Evolutionary conservation across 2,113 vertebrate species (phyloP), one percentile per base, ranked within the genome.

Genomic region (Opisthocomus hoazin): DNA sequence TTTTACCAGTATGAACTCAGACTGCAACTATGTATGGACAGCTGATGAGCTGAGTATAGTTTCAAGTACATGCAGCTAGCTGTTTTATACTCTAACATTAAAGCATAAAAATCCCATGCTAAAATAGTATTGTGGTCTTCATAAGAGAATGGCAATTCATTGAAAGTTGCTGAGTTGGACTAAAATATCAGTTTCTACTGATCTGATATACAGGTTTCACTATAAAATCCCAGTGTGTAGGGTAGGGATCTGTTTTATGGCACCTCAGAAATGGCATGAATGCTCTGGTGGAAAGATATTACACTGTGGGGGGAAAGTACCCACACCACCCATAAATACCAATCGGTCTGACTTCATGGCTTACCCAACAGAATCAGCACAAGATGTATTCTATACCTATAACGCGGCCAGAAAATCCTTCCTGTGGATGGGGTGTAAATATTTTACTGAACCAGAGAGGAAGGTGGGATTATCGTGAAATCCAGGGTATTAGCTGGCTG

Each of bases 21-120:
- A 6, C 63, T 41, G 22, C 36, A 36, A 3, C 71, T 54, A 2
- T 5, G 5, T 30, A 24, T 15, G 30, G 65, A 8, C 22, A 45
- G 61, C 69, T 64, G 41, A 12, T 5, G 36, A 39, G 76, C 43
- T 60, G 51, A 51, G 5, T 1, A 17, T 1, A 8, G 34, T 50
- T 79, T 24, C n/a, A 2, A 6, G 64, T 15, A 17, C 27, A 2
- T 20, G 69, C 43, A 43, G 23, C 21, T 41, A 26, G 53, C 63
- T 60, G 12, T 3, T 39, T 37, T 9, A 1, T 15, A 3, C 41
- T n/a, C 32, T 10, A 9, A 26, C 1, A 7, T 9, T 24, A 36
- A 69, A 27, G 64, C 57, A 21, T 22, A 15, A 50, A 68, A 48
- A 15, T 4, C 41, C n/a, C 3, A 3, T 37, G 43, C 56, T 48